These are phyloP conservation scores for Bombus cullumanus DNA, from an alignment of 1,140 invertebrate genomes.

Conservation along the genomic window DNA sequence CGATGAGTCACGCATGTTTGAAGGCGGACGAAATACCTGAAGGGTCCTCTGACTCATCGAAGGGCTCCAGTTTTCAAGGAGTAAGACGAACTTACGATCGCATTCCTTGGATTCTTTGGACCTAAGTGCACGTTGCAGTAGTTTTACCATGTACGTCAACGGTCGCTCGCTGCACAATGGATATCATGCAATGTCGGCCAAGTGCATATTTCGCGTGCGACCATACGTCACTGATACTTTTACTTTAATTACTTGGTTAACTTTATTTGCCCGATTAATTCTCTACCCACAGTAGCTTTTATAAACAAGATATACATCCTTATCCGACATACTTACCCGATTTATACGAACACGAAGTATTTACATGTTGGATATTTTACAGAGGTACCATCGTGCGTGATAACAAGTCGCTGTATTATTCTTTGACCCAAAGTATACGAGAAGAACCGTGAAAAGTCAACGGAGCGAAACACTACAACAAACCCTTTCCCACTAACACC, in stretches of 20 bases:
- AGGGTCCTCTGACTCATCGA: constrained; percentile 54
- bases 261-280: not conserved
- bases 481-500: constrained; percentile 61
- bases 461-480: constrained; percentile 55
- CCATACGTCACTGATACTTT: not conserved
- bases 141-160: not conserved
- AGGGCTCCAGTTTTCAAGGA: constrained; percentile 58
- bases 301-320: not conserved
- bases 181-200: constrained; percentile 51
- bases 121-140: not conserved
- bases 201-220: constrained; percentile 29
- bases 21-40: constrained; percentile 48
- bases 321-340: accelerated
- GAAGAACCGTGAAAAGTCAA: constrained; percentile 50
- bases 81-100: constrained; percentile 53
- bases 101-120: constrained; percentile 60
- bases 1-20: constrained; percentile 54
- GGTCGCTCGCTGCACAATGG: constrained; percentile 47
- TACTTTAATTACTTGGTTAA: not conserved
- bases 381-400: not conserved
- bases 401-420: not conserved
- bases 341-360: not conserved
- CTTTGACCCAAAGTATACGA: constrained; percentile 10
- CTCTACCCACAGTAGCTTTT: not conserved
- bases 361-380: not conserved